Conservation (phyloP, 2,113 vertebrate genomes). For the Apodemus sylvaticus region DNA sequence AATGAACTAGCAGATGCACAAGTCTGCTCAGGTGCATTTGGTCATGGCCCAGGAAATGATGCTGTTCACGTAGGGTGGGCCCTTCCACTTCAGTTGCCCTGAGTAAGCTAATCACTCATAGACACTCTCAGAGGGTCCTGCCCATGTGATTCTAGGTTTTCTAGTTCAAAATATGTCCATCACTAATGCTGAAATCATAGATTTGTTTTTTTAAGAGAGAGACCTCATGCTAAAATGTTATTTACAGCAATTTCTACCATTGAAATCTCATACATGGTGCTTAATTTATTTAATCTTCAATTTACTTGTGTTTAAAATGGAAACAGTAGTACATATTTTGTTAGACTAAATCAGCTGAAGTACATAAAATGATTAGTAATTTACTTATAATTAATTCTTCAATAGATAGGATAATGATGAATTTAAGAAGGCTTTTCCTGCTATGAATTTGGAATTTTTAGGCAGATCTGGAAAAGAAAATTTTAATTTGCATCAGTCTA, state of each 20-base stretch:
- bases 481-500: constrained; percentile 39
- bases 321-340: neutral
- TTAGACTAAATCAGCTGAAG: neutral
- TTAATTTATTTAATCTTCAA: constrained; percentile 30
- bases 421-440: neutral
- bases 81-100: neutral
- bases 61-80: neutral
- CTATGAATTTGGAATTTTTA: neutral
- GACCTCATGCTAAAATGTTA: neutral
- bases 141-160: neutral
- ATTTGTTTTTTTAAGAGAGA: constrained; percentile 30
- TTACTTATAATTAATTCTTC: neutral
- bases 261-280: neutral
- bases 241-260: neutral
- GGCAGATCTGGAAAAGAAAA: neutral
- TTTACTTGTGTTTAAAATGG: constrained; percentile 6
- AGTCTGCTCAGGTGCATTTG: neutral
- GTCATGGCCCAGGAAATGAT: neutral
- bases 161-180: neutral
- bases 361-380: neutral
- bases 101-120: neutral
- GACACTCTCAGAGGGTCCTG: neutral
- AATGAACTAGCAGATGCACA: neutral
- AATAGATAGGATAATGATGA: constrained; percentile 18
- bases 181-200: neutral